Evolutionary conservation across 2,113 vertebrate genomes (phyloP).

Genomic region (Coptodon bakossiorum): DNA sequence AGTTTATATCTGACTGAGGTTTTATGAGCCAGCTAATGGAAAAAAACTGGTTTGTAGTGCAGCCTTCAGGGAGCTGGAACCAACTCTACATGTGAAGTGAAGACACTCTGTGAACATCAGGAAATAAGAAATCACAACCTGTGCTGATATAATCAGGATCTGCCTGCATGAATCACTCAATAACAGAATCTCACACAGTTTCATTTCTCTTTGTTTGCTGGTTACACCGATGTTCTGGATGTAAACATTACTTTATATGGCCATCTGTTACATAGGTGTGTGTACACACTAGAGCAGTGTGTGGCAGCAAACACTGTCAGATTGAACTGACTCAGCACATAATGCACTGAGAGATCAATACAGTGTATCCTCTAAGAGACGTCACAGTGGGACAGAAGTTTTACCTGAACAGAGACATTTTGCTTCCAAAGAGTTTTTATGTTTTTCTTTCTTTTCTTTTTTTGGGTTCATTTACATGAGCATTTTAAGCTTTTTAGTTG

Average conservation of each 20-base stretch:
- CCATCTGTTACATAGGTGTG: not conserved
- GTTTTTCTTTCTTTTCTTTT: not conserved
- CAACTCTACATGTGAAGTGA: not conserved
- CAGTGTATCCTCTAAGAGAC: not conserved
- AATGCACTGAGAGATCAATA: not conserved
- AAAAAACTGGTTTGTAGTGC: not conserved
- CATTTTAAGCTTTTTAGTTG: not conserved
- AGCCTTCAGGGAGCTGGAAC: rapidly evolving
- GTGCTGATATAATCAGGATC: rapidly evolving
- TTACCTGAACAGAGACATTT: not conserved
- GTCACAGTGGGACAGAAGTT: not conserved
- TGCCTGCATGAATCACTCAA: not conserved
- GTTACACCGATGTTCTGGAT: not conserved
- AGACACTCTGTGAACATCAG: not conserved
- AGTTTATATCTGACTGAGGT: slow-evolving; percentile 30
- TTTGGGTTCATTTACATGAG: rapidly evolving
- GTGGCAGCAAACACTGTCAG: rapidly evolving
- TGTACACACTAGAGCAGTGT: rapidly evolving
- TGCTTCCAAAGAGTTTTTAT: not conserved
- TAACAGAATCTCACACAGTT: not conserved
- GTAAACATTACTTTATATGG: not conserved
- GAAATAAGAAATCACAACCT: not conserved
- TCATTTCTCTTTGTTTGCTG: not conserved
- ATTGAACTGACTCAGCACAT: not conserved
- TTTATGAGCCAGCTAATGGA: not conserved